These are phyloP conservation scores for Urocitellus parryii DNA, from an alignment of 2,113 vertebrate species.

Conservation along the genomic window DNA sequence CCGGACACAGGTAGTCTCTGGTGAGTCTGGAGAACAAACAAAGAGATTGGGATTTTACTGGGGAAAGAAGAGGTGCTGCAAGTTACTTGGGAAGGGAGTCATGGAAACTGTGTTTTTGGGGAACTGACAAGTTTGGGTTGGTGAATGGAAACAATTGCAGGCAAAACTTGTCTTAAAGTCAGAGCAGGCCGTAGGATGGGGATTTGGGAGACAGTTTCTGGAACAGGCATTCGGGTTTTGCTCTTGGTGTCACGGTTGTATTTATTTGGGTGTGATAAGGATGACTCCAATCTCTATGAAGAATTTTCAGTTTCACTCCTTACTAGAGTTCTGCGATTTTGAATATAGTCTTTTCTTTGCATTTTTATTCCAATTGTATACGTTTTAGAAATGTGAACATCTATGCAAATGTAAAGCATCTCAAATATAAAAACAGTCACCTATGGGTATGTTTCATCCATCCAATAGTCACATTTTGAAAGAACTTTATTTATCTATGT, in stretches of 20 bases:
- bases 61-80: neutral
- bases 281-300: neutral
- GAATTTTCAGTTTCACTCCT: neutral
- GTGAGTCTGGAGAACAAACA: neutral
- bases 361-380: neutral
- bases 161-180: neutral
- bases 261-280: neutral
- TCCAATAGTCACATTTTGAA: neutral
- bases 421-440: neutral
- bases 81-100: neutral
- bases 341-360: neutral
- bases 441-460: neutral
- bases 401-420: neutral
- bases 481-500: neutral
- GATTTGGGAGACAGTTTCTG: neutral
- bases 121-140: neutral
- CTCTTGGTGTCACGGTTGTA: neutral
- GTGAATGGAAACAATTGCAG: neutral
- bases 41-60: neutral
- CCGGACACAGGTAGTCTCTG: neutral
- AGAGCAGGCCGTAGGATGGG: no score
- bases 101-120: neutral
- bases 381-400: constrained; percentile 13
- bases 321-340: neutral
- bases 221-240: no score